Percentiles rank a stretch among this genome's conserved stretches.
phyloP scores from a whole-genome alignment of 2,113 vertebrate genomes.

The Indri indri region DNA sequence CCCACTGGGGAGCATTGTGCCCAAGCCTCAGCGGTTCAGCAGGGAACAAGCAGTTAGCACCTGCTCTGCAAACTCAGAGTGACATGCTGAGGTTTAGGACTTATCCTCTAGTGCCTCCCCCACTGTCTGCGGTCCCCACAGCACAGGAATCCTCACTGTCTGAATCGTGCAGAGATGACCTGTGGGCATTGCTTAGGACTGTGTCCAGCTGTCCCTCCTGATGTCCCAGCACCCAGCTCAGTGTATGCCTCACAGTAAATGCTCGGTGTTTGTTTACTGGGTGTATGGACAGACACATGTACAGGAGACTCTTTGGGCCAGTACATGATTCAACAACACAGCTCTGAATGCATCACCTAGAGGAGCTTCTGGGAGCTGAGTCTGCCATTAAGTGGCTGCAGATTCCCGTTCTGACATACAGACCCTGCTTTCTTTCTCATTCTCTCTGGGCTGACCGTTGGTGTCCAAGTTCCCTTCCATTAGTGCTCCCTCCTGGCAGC shows the following conservation, averaged over 20 bases:
- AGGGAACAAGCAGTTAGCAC: background rate
- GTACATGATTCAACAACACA: background rate
- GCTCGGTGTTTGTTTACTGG: background rate
- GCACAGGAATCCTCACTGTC: background rate
- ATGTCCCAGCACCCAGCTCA: background rate
- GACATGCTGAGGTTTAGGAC: background rate
- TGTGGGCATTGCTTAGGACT: background rate
- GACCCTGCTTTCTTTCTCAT: background rate
- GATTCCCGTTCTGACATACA: accelerated
- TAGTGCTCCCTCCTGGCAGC: background rate
- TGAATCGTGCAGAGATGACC: background rate
- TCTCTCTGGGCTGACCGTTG: background rate
- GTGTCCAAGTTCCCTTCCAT: background rate
- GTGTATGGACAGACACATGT: accelerated
- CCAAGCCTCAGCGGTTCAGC: background rate
- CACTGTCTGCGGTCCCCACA: no score
- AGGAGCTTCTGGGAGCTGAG: background rate
- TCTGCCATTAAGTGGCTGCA: accelerated
- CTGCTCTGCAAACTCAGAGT: background rate
- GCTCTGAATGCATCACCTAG: background rate
- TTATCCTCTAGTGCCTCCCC: background rate
- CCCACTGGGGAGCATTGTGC: accelerated
- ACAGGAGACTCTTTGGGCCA: background rate
- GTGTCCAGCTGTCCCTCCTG: background rate
- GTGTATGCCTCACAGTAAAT: background rate